These are phyloP conservation scores for Acromyrmex echinatior DNA, from an alignment of 1,140 invertebrate genomes.

Conservation along the genomic window DNA sequence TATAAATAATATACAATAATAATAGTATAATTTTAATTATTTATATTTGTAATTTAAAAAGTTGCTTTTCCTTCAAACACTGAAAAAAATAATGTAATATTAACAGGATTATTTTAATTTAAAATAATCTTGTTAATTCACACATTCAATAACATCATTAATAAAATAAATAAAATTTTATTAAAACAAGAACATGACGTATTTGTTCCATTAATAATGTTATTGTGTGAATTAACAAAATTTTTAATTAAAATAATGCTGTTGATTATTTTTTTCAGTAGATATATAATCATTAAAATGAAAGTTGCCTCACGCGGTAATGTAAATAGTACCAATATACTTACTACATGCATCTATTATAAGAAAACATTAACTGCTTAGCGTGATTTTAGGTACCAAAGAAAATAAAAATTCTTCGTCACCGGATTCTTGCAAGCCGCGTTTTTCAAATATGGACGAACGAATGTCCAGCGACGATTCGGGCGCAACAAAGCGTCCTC, in stretches of 20 bases:
- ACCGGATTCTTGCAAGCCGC: not conserved
- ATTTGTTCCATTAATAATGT: no score
- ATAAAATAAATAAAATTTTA: no score
- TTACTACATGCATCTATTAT: not conserved
- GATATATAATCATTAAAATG: no score
- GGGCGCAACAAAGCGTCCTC: not conserved
- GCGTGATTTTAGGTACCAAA: not conserved
- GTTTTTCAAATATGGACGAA: not conserved
- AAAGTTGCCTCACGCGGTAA: not conserved
- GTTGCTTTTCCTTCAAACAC: not conserved
- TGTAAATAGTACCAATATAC: not conserved
- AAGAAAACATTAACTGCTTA: not conserved
- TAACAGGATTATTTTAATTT: no score
- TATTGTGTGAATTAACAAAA: no score
- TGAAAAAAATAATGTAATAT: no score
- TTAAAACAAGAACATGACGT: no score
- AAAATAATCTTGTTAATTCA: no score
- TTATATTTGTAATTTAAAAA: not conserved
- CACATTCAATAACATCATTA: no score
- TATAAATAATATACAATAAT: not conserved
- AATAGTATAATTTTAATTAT: not conserved
- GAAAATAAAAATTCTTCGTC: slow-evolving; percentile 13
- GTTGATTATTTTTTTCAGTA: no score
- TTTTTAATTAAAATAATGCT: no score
- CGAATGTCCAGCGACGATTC: slow-evolving; percentile 16